These are phyloP conservation scores for Leucopternis melanops DNA, from an alignment of 2,113 vertebrate species.

Conservation along the genomic window DNA sequence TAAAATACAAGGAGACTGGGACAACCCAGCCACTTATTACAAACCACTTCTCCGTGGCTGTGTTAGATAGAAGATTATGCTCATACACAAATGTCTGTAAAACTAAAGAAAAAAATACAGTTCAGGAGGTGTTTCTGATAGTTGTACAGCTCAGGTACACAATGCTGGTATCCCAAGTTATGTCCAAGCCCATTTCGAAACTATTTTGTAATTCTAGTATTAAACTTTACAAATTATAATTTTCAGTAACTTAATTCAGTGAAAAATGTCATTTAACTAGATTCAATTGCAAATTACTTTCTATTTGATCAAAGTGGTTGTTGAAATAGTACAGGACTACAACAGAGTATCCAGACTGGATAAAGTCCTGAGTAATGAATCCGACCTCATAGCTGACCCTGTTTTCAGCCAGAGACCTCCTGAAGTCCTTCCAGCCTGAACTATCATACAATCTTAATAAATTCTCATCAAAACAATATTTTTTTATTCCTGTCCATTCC, in stretches of 20 bases:
- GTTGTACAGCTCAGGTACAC: background rate
- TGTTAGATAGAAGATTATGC: background rate
- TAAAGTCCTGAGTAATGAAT: background rate
- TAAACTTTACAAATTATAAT: background rate
- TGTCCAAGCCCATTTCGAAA: background rate
- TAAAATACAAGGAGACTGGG: background rate
- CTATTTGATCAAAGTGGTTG: background rate
- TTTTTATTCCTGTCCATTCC: background rate
- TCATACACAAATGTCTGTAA: background rate
- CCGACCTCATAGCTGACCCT: background rate
- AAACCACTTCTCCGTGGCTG: background rate
- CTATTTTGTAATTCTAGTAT: background rate
- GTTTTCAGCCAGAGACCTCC: background rate
- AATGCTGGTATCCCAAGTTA: background rate
- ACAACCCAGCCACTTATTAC: background rate
- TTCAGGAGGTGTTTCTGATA: background rate
- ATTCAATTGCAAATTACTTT: background rate
- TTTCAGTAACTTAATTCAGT: background rate
- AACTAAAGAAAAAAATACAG: background rate
- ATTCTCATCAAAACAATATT: background rate
- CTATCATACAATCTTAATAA: background rate
- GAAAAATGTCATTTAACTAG: background rate
- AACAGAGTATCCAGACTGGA: background rate
- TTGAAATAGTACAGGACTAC: background rate
- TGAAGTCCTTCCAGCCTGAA: background rate